A percentile compares a stretch with the other conserved stretches of the same genome.
Evolutionary conservation across 2,113 vertebrate species (phyloP).

Genomic region (Callopanchax toddi): DNA sequence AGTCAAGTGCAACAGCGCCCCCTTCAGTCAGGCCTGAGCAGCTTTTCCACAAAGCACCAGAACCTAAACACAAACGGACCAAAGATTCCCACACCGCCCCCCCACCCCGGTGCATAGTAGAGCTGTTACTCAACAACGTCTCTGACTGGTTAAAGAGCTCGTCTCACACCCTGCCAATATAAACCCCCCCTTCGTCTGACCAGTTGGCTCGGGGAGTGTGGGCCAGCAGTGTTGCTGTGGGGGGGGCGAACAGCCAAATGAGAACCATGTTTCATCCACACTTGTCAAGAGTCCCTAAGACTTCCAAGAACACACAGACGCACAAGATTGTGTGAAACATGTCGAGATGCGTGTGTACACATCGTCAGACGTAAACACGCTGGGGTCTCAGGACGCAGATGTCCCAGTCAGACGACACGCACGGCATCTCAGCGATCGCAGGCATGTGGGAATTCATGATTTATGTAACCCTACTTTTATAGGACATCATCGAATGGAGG

Average conservation of each 20-base stretch:
- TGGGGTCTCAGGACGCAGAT: constrained; percentile 23
- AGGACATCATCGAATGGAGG: constrained; percentile 3
- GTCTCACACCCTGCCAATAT: constrained; percentile 63
- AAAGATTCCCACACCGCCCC: constrained; percentile 7
- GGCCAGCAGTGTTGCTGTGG: constrained; percentile 2
- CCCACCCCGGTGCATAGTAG: constrained; percentile 15
- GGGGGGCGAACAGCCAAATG: constrained; percentile 64
- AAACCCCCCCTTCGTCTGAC: constrained; percentile 60
- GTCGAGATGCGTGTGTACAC: constrained; percentile 38
- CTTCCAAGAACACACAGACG: constrained; percentile 51
- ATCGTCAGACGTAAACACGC: constrained; percentile 16
- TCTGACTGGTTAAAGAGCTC: constrained; percentile 58
- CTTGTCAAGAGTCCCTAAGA: constrained; percentile 22
- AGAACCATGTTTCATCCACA: constrained; percentile 69
- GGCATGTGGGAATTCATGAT: constrained; percentile 55
- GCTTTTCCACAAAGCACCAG: constrained; percentile 11
- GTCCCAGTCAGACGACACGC: constrained; percentile 34
- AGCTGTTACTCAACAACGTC: constrained; percentile 66
- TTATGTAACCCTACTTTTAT: constrained; percentile 35
- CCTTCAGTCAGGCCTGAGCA: constrained; percentile 54
- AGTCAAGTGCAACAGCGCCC: constrained; percentile 68
- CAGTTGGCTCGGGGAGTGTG: constrained; percentile 57
- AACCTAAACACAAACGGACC: constrained; percentile 7
- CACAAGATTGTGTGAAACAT: constrained; percentile 37
- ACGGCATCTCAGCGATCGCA: constrained; percentile 68